These are phyloP conservation scores for Margarornis squamiger DNA, from an alignment of 2,797 vertebrate species.

Conservation along the genomic window DNA sequence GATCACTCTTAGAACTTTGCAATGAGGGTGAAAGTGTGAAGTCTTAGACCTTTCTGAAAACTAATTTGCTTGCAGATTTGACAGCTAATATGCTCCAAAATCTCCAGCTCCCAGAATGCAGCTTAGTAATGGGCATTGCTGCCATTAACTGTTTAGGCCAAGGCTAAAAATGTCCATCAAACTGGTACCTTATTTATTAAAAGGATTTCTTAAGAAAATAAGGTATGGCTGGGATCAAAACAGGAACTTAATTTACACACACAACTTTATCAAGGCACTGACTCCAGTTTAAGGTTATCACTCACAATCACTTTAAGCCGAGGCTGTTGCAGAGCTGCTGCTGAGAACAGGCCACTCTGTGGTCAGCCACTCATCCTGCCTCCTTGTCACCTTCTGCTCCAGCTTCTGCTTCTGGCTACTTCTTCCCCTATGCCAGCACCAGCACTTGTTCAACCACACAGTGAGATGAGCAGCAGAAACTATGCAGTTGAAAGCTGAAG, in stretches of 20 bases:
- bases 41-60: not conserved
- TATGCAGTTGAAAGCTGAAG: not conserved
- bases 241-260: not conserved
- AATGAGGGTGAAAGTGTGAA: not conserved
- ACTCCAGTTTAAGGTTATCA: not conserved
- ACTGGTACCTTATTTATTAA: not conserved
- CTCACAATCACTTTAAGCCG: accelerated
- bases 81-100: not conserved
- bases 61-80: not conserved
- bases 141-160: not conserved
- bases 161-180: not conserved
- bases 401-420: not conserved
- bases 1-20: not conserved
- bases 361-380: not conserved
- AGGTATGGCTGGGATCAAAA: not conserved
- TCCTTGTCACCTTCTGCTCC: not conserved
- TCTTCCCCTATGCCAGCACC: not conserved
- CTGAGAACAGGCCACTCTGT: not conserved
- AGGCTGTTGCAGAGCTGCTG: not conserved
- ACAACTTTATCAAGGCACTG: not conserved
- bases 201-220: not conserved
- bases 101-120: not conserved
- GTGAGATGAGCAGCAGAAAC: not conserved
- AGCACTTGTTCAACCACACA: not conserved
- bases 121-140: not conserved